Percentiles rank a stretch among this genome's conserved stretches.
Evolutionary conservation across 1,140 invertebrate species (phyloP).

Genomic region (Neodiprion pinetum): DNA sequence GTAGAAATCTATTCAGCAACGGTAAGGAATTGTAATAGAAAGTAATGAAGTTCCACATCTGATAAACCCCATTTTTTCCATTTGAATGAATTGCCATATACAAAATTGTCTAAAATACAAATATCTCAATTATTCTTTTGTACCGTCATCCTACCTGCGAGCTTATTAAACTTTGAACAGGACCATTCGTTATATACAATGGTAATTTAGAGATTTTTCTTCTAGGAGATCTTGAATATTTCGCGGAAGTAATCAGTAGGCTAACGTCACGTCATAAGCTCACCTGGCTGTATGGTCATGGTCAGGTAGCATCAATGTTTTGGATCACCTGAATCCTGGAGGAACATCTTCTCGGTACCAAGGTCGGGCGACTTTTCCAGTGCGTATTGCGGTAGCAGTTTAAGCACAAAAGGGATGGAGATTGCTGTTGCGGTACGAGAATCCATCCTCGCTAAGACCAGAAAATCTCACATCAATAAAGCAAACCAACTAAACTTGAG

Average conservation of each 20-base stretch:
- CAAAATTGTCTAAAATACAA: no score
- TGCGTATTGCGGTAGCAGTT: slow-evolving; percentile 96
- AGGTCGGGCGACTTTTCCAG: slow-evolving; percentile 91
- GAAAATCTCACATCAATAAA: slow-evolving; percentile 86
- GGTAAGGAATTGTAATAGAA: no score
- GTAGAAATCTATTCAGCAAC: no score
- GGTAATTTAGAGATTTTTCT: no score
- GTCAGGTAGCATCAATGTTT: slow-evolving; percentile 92
- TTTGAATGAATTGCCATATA: no score
- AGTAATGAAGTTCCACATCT: no score
- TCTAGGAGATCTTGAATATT: slow-evolving; percentile 72
- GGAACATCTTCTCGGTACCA: slow-evolving; percentile 82
- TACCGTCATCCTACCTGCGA: no score
- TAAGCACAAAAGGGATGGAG: slow-evolving; percentile 84
- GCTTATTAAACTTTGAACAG: no score
- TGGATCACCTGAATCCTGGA: slow-evolving; percentile 97
- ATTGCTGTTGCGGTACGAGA: slow-evolving; percentile 96
- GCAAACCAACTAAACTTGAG: slow-evolving; percentile 73
- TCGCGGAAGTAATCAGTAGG: slow-evolving; percentile 80
- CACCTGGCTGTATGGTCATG: slow-evolving; percentile 86
- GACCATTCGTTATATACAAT: no score
- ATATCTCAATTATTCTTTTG: no score
- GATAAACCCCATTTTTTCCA: no score
- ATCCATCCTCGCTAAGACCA: slow-evolving; percentile 80
- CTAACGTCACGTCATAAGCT: slow-evolving; percentile 79